Evolutionary conservation across 1,140 invertebrate genomes (phyloP), one percentile per base, ranked within the genome.

Genomic region (Plodia interpunctella): DNA sequence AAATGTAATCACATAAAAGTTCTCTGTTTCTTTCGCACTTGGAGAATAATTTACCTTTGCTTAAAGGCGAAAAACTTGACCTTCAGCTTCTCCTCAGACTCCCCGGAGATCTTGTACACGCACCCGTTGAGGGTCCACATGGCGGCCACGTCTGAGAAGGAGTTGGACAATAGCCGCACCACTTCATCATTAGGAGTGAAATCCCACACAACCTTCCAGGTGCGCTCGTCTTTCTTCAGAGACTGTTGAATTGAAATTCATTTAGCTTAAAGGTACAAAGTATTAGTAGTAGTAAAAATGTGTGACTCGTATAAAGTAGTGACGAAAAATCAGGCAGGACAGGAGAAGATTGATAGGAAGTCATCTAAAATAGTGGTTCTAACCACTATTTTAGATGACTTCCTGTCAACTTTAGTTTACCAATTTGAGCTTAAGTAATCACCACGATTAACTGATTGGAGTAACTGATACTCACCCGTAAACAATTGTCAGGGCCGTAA

Each of bases 401-500:
- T n/a, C n/a, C n/a, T n/a, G n/a, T n/a, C n/a, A n/a, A n/a, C n/a
- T n/a, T n/a, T n/a, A n/a, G n/a, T n/a, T n/a, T n/a, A n/a, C n/a
- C n/a, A n/a, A n/a, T n/a, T n/a, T n/a, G n/a, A n/a, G n/a, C n/a
- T n/a, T n/a, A n/a, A n/a, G n/a, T n/a, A n/a, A n/a, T n/a, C n/a
- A n/a, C n/a, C n/a, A n/a, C n/a, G n/a, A n/a, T n/a, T n/a, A n/a
- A n/a, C n/a, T n/a, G n/a, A n/a, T n/a, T n/a, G n/a, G n/a, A n/a
- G n/a, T n/a, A n/a, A n/a, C n/a, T n/a, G n/a, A n/a, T n/a, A 55
- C 38, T 44, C 15, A 89, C 88, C 53, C 86, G 60, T 49, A 90
- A 52, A 30, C 59, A 61, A 4, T 74, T 66, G 63, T 89, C 85
- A 6, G 88, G 84, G n/a, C 87, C 85, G 58, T 85, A 88, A n/a